phyloP scores from a whole-genome alignment of 2,888 invertebrate species.

The Podotricha telesiphe region DNA sequence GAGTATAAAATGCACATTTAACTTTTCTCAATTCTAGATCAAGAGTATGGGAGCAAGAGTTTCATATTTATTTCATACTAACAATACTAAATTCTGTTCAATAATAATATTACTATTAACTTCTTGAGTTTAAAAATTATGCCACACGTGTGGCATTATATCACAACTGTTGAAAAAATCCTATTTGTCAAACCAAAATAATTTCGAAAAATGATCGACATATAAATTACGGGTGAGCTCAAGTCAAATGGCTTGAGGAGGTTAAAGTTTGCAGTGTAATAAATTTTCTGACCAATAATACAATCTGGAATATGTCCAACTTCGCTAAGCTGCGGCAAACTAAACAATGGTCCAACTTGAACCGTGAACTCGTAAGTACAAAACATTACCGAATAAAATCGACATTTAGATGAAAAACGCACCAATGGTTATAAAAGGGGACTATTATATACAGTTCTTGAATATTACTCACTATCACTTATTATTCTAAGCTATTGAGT shows the following conservation, averaged over 20 bases:
- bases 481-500: slow-evolving; percentile 83
- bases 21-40: too few species aligned
- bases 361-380: slow-evolving; percentile 9
- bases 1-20: too few species aligned
- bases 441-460: slow-evolving; percentile 73
- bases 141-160: background rate
- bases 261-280: slow-evolving; percentile 44
- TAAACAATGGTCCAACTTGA: slow-evolving; percentile 27
- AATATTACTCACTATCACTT: slow-evolving; percentile 80
- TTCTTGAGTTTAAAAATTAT: too few species aligned
- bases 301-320: slow-evolving; percentile 44
- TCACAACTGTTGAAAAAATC: background rate
- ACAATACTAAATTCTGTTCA: too few species aligned
- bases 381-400: slow-evolving; percentile 19
- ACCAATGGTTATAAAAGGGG: slow-evolving; percentile 51
- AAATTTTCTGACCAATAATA: slow-evolving; percentile 46
- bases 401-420: slow-evolving; percentile 26
- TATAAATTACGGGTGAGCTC: slow-evolving; percentile 31
- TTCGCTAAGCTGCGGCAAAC: slow-evolving; percentile 29
- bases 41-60: too few species aligned
- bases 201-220: slow-evolving; percentile 21
- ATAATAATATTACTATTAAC: too few species aligned
- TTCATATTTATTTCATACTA: too few species aligned
- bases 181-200: background rate
- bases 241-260: slow-evolving; percentile 35